Percentiles rank a stretch among this genome's conserved stretches.
These are phyloP conservation scores for Dicaeum eximium DNA, from an alignment of 2,113 vertebrate genomes.

Conservation along the genomic window DNA sequence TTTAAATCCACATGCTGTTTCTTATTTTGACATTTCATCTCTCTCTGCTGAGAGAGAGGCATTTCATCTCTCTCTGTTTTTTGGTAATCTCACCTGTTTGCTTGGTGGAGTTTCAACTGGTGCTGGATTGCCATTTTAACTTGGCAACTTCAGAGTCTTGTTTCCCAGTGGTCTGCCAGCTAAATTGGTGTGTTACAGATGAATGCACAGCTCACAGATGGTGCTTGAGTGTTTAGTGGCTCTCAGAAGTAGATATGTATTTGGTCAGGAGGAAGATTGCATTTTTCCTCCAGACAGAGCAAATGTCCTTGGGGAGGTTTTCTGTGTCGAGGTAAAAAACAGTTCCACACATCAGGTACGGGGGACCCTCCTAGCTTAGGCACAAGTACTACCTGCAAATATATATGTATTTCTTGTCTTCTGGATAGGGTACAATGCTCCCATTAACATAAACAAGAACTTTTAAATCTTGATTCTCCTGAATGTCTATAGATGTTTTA, in stretches of 20 bases:
- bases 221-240: slow-evolving; percentile 54
- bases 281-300: slow-evolving; percentile 56
- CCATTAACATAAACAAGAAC: not conserved
- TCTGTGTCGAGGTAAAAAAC: slow-evolving; percentile 44
- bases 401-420: not conserved
- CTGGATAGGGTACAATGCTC: not conserved
- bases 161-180: slow-evolving; percentile 55
- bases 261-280: slow-evolving; percentile 56
- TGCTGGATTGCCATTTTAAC: slow-evolving; percentile 20
- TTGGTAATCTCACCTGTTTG: not conserved
- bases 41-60: not conserved
- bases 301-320: slow-evolving; percentile 63
- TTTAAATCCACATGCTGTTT: not conserved
- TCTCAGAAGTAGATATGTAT: slow-evolving; percentile 49
- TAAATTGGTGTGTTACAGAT: slow-evolving; percentile 58
- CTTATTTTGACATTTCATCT: not conserved
- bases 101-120: not conserved
- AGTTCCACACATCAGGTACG: not conserved
- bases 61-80: not conserved
- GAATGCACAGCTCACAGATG: slow-evolving; percentile 60
- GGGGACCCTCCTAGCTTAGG: not conserved
- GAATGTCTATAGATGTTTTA: not conserved
- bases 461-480: not conserved
- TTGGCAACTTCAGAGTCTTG: slow-evolving; percentile 37
- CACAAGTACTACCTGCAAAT: not conserved